Evolutionary conservation across 2,797 vertebrate genomes (phyloP).

Genomic region (Amblyraja radiata): DNA sequence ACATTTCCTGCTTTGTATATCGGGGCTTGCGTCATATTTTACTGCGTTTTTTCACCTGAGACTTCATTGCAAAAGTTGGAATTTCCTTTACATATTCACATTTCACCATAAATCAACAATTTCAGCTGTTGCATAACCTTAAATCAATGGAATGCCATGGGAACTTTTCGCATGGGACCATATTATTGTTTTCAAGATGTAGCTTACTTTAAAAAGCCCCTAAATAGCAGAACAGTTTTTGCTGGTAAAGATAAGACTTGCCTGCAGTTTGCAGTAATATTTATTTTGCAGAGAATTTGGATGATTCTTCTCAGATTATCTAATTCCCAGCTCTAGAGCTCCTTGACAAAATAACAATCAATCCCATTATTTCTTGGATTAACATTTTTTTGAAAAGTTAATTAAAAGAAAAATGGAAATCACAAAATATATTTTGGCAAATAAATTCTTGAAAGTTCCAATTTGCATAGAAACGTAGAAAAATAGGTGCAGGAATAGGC

Average conservation of each 20-base stretch:
- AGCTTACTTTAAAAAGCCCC: not conserved
- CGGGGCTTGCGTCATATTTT: not conserved
- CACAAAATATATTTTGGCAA: not conserved
- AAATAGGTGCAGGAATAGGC: no score
- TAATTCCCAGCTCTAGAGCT: not conserved
- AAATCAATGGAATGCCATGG: not conserved
- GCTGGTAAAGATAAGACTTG: not conserved
- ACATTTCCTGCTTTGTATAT: not conserved
- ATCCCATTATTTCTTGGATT: not conserved
- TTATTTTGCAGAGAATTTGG: not conserved
- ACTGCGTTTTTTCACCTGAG: no score
- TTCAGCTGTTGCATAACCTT: not conserved
- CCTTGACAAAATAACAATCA: not conserved
- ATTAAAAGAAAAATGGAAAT: not conserved
- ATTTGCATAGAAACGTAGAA: not conserved
- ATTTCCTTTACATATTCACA: not conserved
- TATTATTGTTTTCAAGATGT: not conserved
- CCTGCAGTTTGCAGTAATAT: not conserved
- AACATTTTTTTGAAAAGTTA: not conserved
- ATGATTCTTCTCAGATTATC: not conserved
- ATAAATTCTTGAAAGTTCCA: not conserved
- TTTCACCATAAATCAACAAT: not conserved
- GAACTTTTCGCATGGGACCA: not conserved
- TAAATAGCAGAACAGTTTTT: not conserved
- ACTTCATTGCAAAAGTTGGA: not conserved